Base-by-base conservation (phyloP, 2,888 invertebrate species). In the Campoplex nolae region DNA sequence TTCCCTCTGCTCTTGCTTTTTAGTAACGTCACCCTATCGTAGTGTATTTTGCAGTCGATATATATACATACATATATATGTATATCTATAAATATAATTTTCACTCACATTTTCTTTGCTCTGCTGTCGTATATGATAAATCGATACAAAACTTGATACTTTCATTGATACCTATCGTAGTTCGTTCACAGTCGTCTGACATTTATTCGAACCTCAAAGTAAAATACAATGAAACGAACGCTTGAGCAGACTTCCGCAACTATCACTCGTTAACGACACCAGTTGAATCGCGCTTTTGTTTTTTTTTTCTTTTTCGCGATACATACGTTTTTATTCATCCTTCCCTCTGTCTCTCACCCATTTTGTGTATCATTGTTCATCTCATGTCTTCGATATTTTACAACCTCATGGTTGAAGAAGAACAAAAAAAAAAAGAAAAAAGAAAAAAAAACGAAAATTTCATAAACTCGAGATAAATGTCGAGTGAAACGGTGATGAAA, bases 401-500 rank as follows among this genome's bases (percentile, higher is more conserved):
- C 8, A 18, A 51, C 16, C 54, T 35, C 35, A 38, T 32, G 35
- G 4, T 56, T 51, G 3, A 51, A 23, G 3, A 81, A 23, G 8
- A 6, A 51, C 56, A 42, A 82, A 2, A n/a, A n/a, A 32, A 3
- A 71, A 56, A 70, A 6, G 11, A 42, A 11, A 58, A 42, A 67
- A 54, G 6, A 28, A 35, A 42, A 42, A 9, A 42, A 45, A 32
- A 67, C 13, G 45, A 75, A 54, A 8, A 58, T 35, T 16, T n/a
- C 4, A 77, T 23, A 45, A 3, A n/a, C 56, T 18, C 45, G 3
- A 73, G 23, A 70, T 18, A 48, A 76, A 38, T 7, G 48, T 35
- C 54, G 54, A 73, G 28, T 73, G 35, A 1, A 51, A n/a, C 56
- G 84, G 75, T 78, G 67, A 86, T 85, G 84, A 78, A 42, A 78